phyloP scores from a whole-genome alignment of 2,797 vertebrate species.

The Bradypus variegatus region DNA sequence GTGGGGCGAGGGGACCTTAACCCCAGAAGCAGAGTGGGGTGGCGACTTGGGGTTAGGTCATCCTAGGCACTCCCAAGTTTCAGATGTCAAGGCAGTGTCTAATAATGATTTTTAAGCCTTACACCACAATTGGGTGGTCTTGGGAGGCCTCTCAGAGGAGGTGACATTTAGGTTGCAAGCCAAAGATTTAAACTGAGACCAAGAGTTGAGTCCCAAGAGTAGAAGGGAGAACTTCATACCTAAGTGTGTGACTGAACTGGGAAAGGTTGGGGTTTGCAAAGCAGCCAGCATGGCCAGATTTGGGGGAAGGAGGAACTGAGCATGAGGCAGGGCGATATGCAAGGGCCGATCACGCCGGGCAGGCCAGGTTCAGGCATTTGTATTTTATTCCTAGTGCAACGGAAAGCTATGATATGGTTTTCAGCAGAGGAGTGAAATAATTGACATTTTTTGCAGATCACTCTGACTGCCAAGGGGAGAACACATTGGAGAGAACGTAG shows the following conservation, averaged over 20 bases:
- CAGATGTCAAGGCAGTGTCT: too few relatives aligned
- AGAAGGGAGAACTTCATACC: not conserved
- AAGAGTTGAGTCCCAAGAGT: not conserved
- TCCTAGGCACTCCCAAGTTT: too few relatives aligned
- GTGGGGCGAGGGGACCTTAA: too few relatives aligned
- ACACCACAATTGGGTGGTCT: not conserved
- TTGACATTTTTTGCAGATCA: too few relatives aligned
- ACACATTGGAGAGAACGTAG: not conserved
- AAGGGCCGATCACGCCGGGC: too few relatives aligned
- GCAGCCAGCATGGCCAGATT: not conserved
- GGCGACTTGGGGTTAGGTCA: too few relatives aligned
- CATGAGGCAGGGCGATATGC: rapidly evolving
- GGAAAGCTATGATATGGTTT: not conserved
- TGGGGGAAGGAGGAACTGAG: not conserved
- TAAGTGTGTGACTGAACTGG: not conserved
- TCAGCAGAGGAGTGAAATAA: not conserved
- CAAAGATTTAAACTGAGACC: not conserved
- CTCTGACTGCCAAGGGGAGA: not conserved
- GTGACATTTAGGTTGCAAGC: not conserved
- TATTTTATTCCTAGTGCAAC: rapidly evolving
- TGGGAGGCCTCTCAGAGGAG: not conserved
- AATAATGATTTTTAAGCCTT: too few relatives aligned
- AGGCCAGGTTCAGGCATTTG: rapidly evolving
- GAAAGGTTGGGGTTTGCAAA: not conserved
- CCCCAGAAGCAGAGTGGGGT: too few relatives aligned